phyloP scores from a whole-genome alignment of 2,888 invertebrate species.

The Mesochorus sp. region DNA sequence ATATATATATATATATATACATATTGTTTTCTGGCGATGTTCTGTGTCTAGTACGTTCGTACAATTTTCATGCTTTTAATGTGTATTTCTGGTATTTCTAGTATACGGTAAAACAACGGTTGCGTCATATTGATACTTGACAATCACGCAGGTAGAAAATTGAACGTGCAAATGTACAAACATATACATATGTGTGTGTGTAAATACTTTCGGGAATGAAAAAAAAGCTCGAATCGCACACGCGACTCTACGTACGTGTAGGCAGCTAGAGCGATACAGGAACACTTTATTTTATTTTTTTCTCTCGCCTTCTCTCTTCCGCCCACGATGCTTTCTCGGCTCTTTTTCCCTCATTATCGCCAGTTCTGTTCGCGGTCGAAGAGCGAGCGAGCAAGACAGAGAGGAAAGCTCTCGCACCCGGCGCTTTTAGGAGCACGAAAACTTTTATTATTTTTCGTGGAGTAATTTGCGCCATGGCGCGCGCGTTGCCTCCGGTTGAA shows the following conservation, averaged over 20 bases:
- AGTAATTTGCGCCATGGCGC: conserved; percentile 58
- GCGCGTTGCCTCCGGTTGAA: conserved; percentile 32
- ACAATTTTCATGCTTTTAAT: conserved; percentile 17
- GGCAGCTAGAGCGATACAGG: conserved; percentile 8
- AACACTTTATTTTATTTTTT: not conserved
- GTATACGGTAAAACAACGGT: not conserved
- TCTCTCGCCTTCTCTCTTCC: not conserved
- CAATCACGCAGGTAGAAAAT: conserved; percentile 28
- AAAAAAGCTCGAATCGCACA: conserved; percentile 32
- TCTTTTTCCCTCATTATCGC: conserved; percentile 57
- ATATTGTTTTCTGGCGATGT: not conserved
- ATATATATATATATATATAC: not conserved
- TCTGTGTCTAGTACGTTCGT: too few species aligned
- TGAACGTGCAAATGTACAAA: not conserved
- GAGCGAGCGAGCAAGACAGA: not conserved
- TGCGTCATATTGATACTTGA: conserved; percentile 55
- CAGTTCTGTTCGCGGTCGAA: conserved; percentile 10
- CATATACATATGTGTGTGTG: not conserved
- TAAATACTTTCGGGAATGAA: conserved; percentile 17
- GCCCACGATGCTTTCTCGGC: conserved; percentile 21
- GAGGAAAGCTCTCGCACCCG: conserved; percentile 35
- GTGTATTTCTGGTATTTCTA: conserved; percentile 25
- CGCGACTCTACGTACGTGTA: conserved; percentile 44
- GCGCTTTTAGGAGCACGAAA: conserved; percentile 48
- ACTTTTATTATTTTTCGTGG: conserved; percentile 63